Base-by-base conservation (phyloP, 2,888 invertebrate genomes). In the Caenorhabditis sinica region DNA sequence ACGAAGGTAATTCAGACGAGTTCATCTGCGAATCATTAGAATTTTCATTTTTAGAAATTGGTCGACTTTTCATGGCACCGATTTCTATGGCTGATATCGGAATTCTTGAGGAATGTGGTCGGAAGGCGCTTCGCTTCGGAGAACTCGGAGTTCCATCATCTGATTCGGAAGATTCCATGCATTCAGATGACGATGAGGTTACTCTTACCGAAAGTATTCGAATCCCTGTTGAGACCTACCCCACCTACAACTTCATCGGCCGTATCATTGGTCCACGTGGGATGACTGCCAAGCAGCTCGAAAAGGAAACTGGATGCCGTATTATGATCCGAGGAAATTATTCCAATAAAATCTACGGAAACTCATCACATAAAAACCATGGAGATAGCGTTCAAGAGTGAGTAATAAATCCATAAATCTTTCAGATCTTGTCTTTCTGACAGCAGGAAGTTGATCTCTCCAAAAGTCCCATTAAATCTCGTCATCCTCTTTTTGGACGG, bases 271-370 rank as follows among this genome's bases (percentile, higher is more conserved):
- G 99, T 69, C 98, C 98, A 90, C 95, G 99, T 92, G 99, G 99
- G 90, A 99, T 99, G 98, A 99, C 99, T 90, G 98, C 99, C 73
- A 99, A 99, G 94, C 98, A 99, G 95, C 94, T 99, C 94, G 99
- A 99, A 94, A 97, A 98, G 94, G 98, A 98, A 95, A 99, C 99
- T 92, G 98, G 98, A 92, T 99, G 99, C 95, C 99, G 99, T 95
- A 98, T 99, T 93, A 99, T 99, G 99, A 82, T 85, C n/a, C 77
- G 85, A 43, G 85, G 85, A 56, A 61, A 36, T n/a, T 36, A 85
- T 53, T 85, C 85, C 6, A 85, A 85, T 36, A 85, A 81, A 45
- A 82, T 72, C 5, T 83, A 83, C 45, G 83, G 83, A 25, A 71
- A 63, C 53, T 74, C 83, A 20, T 61, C 66, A 8, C 69, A 66